These are phyloP conservation scores for Camponotus fellah DNA, from an alignment of 2,888 invertebrate species.

Conservation along the genomic window DNA sequence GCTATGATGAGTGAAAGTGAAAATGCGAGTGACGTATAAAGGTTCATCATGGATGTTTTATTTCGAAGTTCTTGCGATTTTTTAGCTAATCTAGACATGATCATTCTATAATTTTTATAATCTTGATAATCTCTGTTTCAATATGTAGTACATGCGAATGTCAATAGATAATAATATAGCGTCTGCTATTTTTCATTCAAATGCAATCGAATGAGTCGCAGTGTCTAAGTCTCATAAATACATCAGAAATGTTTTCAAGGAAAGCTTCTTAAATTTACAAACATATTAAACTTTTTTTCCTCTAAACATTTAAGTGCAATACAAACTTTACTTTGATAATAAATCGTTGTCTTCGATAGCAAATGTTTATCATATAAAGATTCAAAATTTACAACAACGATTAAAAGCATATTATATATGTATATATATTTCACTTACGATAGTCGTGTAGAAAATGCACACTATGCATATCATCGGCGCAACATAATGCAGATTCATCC, in stretches of 20 bases:
- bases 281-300: not conserved
- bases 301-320: not conserved
- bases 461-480: slow-evolving; percentile 90
- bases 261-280: not conserved
- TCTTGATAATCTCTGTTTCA: slow-evolving; percentile 24
- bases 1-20: not conserved
- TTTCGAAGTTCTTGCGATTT: not conserved
- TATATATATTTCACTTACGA: slow-evolving; percentile 86
- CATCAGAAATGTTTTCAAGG: not conserved
- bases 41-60: slow-evolving; percentile 1
- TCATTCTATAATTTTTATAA: slow-evolving; percentile 8
- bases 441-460: slow-evolving; percentile 92
- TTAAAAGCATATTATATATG: not conserved
- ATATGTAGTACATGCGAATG: slow-evolving; percentile 1
- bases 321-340: not conserved
- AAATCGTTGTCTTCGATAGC: not conserved
- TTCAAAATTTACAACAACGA: not conserved
- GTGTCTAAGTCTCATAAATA: not conserved
- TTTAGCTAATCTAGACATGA: not conserved
- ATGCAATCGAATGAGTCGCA: not conserved
- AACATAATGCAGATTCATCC: slow-evolving; percentile 89
- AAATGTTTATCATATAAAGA: not conserved
- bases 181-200: not conserved
- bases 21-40: not conserved
- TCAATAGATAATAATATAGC: slow-evolving; percentile 13